A percentile compares a stretch with the other conserved stretches of the same genome.
Evolutionary conservation across 2,888 invertebrate species (phyloP).

Genomic region (Deroplatys truncata): DNA sequence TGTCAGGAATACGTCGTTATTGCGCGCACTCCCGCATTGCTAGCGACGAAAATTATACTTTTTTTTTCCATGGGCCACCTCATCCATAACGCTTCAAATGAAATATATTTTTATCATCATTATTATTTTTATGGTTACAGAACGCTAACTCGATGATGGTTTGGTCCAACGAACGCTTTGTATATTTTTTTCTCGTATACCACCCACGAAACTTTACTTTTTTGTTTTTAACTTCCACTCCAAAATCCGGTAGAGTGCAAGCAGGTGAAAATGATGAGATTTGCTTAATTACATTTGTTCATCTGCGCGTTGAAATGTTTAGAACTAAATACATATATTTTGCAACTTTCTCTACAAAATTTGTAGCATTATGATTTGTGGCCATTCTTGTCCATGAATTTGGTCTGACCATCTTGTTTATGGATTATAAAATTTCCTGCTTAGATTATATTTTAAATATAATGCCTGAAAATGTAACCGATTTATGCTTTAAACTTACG

Average conservation of each 20-base stretch:
- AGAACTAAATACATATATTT: background rate
- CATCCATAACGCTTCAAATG: background rate
- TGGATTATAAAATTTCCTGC: too few relatives aligned
- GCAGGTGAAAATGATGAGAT: background rate
- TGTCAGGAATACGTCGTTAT: background rate
- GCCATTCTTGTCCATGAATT: too few relatives aligned
- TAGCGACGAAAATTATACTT: background rate
- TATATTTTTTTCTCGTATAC: background rate
- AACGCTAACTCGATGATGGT: background rate
- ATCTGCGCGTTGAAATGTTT: background rate
- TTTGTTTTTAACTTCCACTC: background rate
- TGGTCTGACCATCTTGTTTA: too few relatives aligned
- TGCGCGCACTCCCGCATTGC: background rate
- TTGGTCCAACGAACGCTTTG: background rate
- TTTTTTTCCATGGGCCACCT: background rate
- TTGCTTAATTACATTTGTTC: background rate
- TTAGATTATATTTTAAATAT: too few relatives aligned
- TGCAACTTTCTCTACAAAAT: background rate
- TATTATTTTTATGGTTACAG: background rate
- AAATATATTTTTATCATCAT: background rate
- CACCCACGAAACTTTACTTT: background rate
- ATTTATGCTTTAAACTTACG: too few relatives aligned
- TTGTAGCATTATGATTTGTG: too few relatives aligned
- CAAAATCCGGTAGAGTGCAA: background rate
- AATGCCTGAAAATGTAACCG: too few relatives aligned